Conservation (phyloP, 2,888 invertebrate species). For the Resseliella maxima region DNA sequence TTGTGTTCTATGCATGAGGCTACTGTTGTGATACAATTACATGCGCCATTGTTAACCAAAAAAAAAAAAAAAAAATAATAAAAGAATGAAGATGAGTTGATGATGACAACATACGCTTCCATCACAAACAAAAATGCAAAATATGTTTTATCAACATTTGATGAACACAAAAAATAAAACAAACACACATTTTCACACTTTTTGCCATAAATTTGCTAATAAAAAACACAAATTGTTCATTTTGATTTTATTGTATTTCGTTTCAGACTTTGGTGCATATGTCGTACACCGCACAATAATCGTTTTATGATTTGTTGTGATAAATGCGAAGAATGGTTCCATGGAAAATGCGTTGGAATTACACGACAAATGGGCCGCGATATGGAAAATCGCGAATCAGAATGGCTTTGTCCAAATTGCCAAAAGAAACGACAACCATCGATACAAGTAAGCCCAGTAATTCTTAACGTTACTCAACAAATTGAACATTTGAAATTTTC, state of each 20-base stretch:
- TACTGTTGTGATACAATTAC: neutral
- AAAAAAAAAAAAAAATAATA: neutral
- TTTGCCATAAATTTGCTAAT: neutral
- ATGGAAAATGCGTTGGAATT: slow-evolving; percentile 96
- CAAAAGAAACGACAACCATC: slow-evolving; percentile 69
- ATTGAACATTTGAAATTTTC: neutral
- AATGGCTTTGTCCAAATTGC: slow-evolving; percentile 92
- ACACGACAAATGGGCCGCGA: slow-evolving; percentile 90
- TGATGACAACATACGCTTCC: slow-evolving; percentile 6
- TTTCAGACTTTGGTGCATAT: slow-evolving; percentile 90
- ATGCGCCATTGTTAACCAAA: neutral
- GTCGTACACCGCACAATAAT: slow-evolving; percentile 93
- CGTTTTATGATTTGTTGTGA: slow-evolving; percentile 98
- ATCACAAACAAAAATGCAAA: neutral
- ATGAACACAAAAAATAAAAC: neutral
- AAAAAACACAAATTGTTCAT: slow-evolving; percentile 9
- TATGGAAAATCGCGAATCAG: slow-evolving; percentile 88
- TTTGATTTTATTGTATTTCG: slow-evolving; percentile 51
- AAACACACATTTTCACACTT: neutral
- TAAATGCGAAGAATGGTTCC: slow-evolving; percentile 96
- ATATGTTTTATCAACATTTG: slow-evolving; percentile 4
- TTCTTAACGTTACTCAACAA: no score
- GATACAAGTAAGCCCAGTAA: neutral
- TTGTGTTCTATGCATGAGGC: neutral
- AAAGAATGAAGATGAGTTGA: neutral